These are phyloP conservation scores for Halocynthia aurantium DNA, from an alignment of 23 tunicate genomes.

Conservation along the genomic window DNA sequence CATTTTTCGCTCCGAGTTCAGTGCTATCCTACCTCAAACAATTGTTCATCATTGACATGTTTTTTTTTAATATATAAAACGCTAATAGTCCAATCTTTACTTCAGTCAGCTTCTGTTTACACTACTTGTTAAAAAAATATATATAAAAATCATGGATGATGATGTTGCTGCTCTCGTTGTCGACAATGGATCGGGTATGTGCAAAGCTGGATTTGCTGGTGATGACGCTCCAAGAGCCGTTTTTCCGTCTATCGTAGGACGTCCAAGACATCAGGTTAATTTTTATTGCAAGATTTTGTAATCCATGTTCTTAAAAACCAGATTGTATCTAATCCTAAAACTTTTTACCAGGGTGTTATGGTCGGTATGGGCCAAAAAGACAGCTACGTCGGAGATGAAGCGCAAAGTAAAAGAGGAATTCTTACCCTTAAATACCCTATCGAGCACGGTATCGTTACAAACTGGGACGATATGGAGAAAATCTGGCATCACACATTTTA, in stretches of 20 bases:
- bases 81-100: too few relatives aligned
- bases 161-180: constrained; percentile 71
- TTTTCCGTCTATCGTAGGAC: constrained; percentile 67
- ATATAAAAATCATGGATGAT: constrained; percentile 38
- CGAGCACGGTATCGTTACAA: constrained; percentile 69
- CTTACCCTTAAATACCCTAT: constrained; percentile 66
- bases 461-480: constrained; percentile 81
- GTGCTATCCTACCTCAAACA: too few relatives aligned
- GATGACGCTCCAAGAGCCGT: constrained; percentile 72
- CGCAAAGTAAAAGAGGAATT: constrained; percentile 74
- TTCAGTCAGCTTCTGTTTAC: too few relatives aligned
- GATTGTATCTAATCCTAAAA: too few relatives aligned
- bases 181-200: constrained; percentile 73
- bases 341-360: constrained; percentile 47
- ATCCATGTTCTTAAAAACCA: neutral
- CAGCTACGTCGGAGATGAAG: constrained; percentile 82
- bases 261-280: constrained; percentile 85
- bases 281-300: neutral
- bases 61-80: too few relatives aligned
- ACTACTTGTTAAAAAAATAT: too few relatives aligned
- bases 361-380: constrained; percentile 80
- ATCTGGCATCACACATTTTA: constrained; percentile 81
- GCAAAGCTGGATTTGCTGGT: constrained; percentile 74
- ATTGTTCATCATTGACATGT: too few relatives aligned
- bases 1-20: too few relatives aligned